Evolutionary conservation across 1,140 invertebrate genomes (phyloP), one percentile per base, ranked within the genome.

Genomic region (Lasioglossum albipes): DNA sequence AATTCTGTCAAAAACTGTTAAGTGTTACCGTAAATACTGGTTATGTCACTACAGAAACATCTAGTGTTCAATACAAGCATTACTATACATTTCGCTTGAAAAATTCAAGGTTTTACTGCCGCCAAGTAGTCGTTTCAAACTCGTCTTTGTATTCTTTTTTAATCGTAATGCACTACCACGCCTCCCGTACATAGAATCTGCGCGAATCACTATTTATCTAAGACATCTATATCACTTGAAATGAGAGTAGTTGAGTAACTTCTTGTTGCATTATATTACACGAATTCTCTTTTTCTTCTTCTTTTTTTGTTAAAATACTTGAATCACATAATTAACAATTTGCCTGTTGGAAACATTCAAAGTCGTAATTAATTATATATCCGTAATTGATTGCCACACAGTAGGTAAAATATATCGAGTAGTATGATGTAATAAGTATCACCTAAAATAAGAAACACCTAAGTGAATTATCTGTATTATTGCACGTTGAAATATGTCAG

Each of bases 161-260:
- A 71, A 79, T 78, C 83, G 66, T 71, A 85, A 84, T 68, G 36
- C 62, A 68, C 75, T 84, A 79, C 66, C 64, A 73, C 66, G 75
- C 62, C 72, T 81, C 76, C 75, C 75, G 68, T 65, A 85, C 67
- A 54, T 54, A 54, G 52, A 62, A 86, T 75, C 80, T 83, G 79
- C 72, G 69, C 73, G 41, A 88, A 84, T 66, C 73, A 64, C 81
- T 84, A 84, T 82, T 80, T 83, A 78, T 84, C 74, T 89, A 88
- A 77, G 45, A 81, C 81, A 73, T 82, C 64, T 84, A 86, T 86
- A 85, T 82, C 81, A 88, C 81, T 78, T 81, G 76, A 86, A 83
- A 85, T 86, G 64, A 85, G 81, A 86, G 77, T 80, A 75, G 67
- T 84, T 73, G 67, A 88, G 66, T 85, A 81, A 74, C 64, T 85